Percentiles rank a stretch among this genome's conserved stretches.
phyloP scores from a whole-genome alignment of 2,797 vertebrate species.

The Odontamblyopus rebecca region DNA sequence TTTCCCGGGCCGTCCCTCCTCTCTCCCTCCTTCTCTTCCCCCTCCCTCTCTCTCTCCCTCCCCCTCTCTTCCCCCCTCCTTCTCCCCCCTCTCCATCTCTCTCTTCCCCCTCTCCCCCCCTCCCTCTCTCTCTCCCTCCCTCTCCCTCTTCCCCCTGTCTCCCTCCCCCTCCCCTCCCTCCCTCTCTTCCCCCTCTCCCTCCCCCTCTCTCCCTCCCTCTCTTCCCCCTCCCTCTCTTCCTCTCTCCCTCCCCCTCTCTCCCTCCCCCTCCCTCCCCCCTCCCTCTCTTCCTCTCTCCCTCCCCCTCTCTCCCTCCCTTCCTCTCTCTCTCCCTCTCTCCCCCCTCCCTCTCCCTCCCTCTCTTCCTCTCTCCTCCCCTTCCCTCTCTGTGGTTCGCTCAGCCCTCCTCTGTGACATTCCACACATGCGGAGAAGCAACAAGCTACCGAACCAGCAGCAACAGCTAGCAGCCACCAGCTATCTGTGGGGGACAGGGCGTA shows the following conservation, averaged over 20 bases:
- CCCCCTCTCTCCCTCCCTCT: not conserved
- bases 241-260: no score
- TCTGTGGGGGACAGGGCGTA: slow-evolving; percentile 41
- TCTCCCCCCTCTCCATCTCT: no score
- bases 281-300: not conserved
- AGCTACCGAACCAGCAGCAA: slow-evolving; percentile 51
- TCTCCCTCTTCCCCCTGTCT: no score
- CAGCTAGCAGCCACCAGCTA: slow-evolving; percentile 46
- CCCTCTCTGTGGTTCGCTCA: not conserved
- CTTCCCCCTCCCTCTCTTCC: not conserved
- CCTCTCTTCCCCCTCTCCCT: not conserved
- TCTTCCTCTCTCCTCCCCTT: not conserved
- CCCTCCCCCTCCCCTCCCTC: no score
- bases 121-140: no score
- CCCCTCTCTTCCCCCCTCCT: no score
- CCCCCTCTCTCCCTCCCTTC: not conserved
- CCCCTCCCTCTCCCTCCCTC: not conserved
- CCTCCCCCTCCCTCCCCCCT: not conserved
- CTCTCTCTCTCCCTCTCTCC: not conserved
- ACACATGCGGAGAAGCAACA: slow-evolving; percentile 74
- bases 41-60: no score
- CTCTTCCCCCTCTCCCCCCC: no score
- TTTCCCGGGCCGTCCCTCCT: no score
- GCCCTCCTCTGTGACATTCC: slow-evolving; percentile 57
- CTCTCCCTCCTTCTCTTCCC: no score